Evolutionary conservation across 2,113 vertebrate genomes (phyloP), one percentile per base, ranked within the genome.

Genomic region (Chloropsis cyanopogon): DNA sequence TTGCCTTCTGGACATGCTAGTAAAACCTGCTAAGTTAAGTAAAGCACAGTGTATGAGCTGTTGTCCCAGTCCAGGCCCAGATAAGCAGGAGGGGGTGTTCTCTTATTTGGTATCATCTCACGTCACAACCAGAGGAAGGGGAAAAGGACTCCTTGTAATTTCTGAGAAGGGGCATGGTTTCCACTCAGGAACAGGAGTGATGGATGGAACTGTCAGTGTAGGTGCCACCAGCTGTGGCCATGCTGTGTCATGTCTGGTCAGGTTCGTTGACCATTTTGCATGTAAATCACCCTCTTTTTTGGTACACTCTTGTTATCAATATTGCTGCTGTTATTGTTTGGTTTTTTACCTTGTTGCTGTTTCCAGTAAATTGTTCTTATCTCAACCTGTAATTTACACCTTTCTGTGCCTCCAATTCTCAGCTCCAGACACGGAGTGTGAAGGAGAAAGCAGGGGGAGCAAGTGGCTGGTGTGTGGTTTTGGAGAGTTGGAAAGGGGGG

Each of bases 241-340:
- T 0, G 0, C 23, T 1, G 2, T 60, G 6, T 37, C 33, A 19
- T 17, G 3, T 59, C 71, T 68, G 44, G 31, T 52, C 14, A 60
- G 26, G 18, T 14, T 52, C 1, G 3, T 31, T 13, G 61, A 26
- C 21, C 31, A 33, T 59, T 66, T 68, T 68, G 14, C 9, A 5
- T 21, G 9, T 42, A 50, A 50, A 52, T 44, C 33, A 33, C 11
- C 7, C 11, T 59, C 14, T 6, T 42, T 66, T 57, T 25, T 49
- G 9, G 12, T 26, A 52, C 11, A 33, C 9, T 44, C 66, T 44
- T 44, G 21, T 52, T 60, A 33, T 19, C 63, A 44, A 28, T 37
- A 23, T 52, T 68, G 14, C 11, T 37, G 11, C 14, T 66, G 21
- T 52, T 52, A 44, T 11, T 60, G 14, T 26, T 86, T 0, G 0